These are phyloP conservation scores for Epinephelus awoara DNA, from an alignment of 2,797 vertebrate genomes.

Conservation along the genomic window DNA sequence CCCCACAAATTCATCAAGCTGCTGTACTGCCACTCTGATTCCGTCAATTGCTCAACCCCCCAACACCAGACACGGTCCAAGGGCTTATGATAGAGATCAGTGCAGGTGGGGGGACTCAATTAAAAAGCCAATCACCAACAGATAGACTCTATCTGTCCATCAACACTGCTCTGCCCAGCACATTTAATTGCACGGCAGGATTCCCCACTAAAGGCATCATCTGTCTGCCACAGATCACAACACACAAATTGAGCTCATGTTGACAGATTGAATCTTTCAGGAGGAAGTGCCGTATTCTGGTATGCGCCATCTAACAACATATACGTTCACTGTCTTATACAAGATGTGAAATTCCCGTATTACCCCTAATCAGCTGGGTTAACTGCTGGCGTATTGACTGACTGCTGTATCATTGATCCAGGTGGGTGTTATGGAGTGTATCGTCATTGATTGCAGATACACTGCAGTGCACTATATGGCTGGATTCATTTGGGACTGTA, in stretches of 20 bases:
- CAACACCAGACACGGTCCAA: constrained; percentile 66
- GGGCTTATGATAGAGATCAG: constrained; percentile 79
- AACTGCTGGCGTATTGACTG: constrained; percentile 78
- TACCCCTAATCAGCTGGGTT: constrained; percentile 77
- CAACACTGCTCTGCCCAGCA: constrained; percentile 64
- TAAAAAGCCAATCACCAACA: constrained; percentile 83
- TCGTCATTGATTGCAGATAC: constrained; percentile 69
- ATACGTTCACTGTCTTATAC: constrained; percentile 33
- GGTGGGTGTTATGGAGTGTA: constrained; percentile 73
- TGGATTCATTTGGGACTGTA: constrained; percentile 46
- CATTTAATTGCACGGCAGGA: constrained; percentile 76
- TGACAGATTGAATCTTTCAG: constrained; percentile 75
- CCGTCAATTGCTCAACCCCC: constrained; percentile 47
- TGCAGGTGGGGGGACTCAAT: constrained; percentile 82
- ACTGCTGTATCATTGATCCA: constrained; percentile 73
- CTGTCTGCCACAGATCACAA: constrained; percentile 67
- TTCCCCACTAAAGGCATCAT: constrained; percentile 74
- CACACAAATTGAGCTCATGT: constrained; percentile 62
- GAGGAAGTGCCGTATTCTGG: constrained; percentile 26
- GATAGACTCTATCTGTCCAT: constrained; percentile 83
- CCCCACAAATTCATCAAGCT: constrained; percentile 12
- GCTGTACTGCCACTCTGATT: constrained; percentile 21
- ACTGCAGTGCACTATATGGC: constrained; percentile 41
- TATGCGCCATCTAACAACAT: constrained; percentile 30
- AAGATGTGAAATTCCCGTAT: constrained; percentile 58